Evolutionary conservation across 2,797 vertebrate genomes (phyloP).

Genomic region (Dromococcyx pavoninus): DNA sequence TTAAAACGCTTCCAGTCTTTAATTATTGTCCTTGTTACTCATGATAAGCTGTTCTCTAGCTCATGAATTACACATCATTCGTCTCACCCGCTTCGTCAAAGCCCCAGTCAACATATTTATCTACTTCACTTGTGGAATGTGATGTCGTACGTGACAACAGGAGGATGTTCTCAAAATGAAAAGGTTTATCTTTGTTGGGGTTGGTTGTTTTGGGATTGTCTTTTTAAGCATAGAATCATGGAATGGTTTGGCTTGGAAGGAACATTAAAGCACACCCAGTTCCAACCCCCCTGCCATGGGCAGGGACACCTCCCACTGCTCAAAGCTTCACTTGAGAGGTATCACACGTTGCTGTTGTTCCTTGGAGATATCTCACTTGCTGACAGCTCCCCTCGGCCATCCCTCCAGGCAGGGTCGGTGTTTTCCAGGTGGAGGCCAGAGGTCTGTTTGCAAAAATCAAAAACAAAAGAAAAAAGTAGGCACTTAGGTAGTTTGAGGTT

Average conservation of each 20-base stretch:
- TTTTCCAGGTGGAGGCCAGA: background rate
- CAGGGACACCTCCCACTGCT: too few relatives aligned
- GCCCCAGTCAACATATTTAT: background rate
- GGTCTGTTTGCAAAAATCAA: background rate
- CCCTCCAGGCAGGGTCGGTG: background rate
- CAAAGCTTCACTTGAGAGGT: background rate
- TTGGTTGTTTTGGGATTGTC: background rate
- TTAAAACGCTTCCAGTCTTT: slow-evolving; percentile 28
- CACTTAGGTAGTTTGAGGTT: background rate
- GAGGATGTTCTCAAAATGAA: background rate
- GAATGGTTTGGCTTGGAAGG: too few relatives aligned
- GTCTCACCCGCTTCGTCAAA: background rate
- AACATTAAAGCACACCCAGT: too few relatives aligned
- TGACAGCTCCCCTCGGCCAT: background rate
- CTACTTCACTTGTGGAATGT: background rate
- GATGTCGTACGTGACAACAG: background rate
- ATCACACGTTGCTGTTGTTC: fast-evolving
- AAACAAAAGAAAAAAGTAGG: background rate
- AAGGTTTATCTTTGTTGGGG: background rate
- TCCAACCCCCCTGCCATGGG: too few relatives aligned
- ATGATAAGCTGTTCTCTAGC: slow-evolving; percentile 18
- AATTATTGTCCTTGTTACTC: slow-evolving; percentile 36
- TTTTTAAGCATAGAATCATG: background rate
- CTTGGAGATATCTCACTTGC: background rate
- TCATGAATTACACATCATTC: slow-evolving; percentile 23